These are phyloP conservation scores for Drepana falcataria DNA, from an alignment of 2,888 invertebrate genomes.

Conservation along the genomic window DNA sequence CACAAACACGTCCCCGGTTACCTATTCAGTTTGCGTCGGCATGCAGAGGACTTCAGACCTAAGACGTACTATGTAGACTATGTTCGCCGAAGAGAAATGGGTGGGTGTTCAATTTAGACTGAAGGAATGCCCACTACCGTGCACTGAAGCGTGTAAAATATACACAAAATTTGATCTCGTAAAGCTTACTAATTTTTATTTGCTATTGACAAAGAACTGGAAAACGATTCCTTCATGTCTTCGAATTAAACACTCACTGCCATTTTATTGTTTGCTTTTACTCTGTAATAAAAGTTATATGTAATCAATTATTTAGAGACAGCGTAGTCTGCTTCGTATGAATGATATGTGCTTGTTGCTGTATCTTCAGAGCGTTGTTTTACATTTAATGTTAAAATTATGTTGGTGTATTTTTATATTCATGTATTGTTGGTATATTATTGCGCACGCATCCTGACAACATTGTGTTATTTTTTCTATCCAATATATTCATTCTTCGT, in stretches of 20 bases:
- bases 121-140: constrained; percentile 49
- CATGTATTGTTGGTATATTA: constrained; percentile 13
- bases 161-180: constrained; percentile 11
- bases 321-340: constrained; percentile 8
- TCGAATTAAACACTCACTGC: constrained; percentile 70
- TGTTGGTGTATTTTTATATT: constrained; percentile 17
- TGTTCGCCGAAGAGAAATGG: constrained; percentile 73
- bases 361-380: constrained; percentile 14
- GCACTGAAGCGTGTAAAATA: constrained; percentile 35
- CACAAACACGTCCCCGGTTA: constrained; percentile 71
- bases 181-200: constrained; percentile 37
- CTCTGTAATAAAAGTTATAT: constrained; percentile 10
- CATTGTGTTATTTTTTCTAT: constrained; percentile 13
- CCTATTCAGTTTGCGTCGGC: constrained; percentile 64
- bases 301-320: background rate
- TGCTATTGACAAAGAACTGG: constrained; percentile 40
- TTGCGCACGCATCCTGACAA: constrained; percentile 22
- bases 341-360: constrained; percentile 9
- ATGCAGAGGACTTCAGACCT: constrained; percentile 68
- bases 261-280: constrained; percentile 52
- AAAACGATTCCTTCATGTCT: constrained; percentile 62
- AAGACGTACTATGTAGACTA: constrained; percentile 76
- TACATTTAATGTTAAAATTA: constrained; percentile 13
- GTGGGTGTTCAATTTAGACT: constrained; percentile 75
- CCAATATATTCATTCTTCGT: constrained; percentile 8